Evolutionary conservation across 2,888 invertebrate species (phyloP), one percentile per base, ranked within the genome.

Genomic region (Coremacera marginata): DNA sequence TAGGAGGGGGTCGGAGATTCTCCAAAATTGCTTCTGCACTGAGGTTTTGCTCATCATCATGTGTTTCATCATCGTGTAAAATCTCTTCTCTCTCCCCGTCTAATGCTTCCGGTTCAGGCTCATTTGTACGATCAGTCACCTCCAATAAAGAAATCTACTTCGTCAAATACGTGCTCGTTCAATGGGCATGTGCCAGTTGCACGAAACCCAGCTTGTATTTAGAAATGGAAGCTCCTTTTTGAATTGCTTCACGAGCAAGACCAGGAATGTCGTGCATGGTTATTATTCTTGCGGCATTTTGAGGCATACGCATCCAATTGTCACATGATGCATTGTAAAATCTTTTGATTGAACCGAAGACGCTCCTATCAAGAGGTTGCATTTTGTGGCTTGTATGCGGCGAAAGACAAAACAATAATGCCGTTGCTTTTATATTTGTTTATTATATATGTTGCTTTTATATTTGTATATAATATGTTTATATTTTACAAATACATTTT

Each of bases 61-160:
- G 55, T 55, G 55, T 55, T 55, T 55, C 55, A 55, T 55, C 55
- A 55, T 55, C 16, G 4, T 55, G 55, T 7, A n/a, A 55, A 55
- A 55, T 55, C 55, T 55, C n/a, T 55, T 55, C 55, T 55, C 55
- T 55, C 55, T 55, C 55, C 55, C 55, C 55, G 8, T 55, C 55
- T 1, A 55, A 55, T 55, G 55, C 55, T 55, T 55, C 22, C 55
- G 55, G 55, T 55, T 55, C 55, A 55, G 55, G 55, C 55, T 55
- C 55, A n/a, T 55, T 55, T 55, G 4, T 55, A 22, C 55, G n/a
- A 55, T 55, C 55, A 55, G 55, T 55, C 55, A 55, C 55, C 55
- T 55, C 55, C 55, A n/a, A 22, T 16, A 7, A 37, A 37, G 37
- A 37, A 37, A 37, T 37, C 37, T 37, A 8, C 37, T 37, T 37